Evolutionary conservation across 30 jellyfish, hydroid and myxozoan species (phyloP), one percentile per base, ranked within the genome.

Genomic region (Sanderia malayensis): DNA sequence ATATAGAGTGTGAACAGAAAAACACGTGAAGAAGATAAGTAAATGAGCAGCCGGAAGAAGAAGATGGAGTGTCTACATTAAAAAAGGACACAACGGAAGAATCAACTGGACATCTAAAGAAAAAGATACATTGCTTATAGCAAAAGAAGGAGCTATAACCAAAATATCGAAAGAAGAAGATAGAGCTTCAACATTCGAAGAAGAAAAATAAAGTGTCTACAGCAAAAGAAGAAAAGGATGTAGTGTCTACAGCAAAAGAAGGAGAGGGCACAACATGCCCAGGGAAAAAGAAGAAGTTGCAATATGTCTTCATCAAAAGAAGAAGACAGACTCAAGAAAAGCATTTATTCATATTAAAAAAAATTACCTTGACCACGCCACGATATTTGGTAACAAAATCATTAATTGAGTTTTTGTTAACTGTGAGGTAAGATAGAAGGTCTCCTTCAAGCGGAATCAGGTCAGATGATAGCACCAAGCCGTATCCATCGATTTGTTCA

Each of bases 391-490:
- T 49, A 2, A 8, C 18, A 49, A 49, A 15, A 8, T 15, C 64
- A 4, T 8, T 18, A 18, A 49, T 24, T 2, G 18, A 9, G 64
- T 49, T 15, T 49, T 49, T 11, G 18, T 49, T 15, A 2, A 7
- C 27, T 4, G 2, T 24, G 23, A 49, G 64, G 18, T 49, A 9
- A 2, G 64, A 49, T 4, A 11, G 64, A 4, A 49, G 64, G 18
- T 49, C 18, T 7, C 18, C 27, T 19, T 49, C 64, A 2, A 49
- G 18, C 6, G 64, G 64, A 4, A 49, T 49, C 6, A 49, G 18
- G 18, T 49, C 64, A 49, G 64, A 49, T 7, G 64, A 49, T 18
- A 49, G 24, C 24, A 49, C 64, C 23, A 49, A 4, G 64, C 64
- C 64, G 18, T 49, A 49, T 9, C 64, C 64, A 49, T 9, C 27